Evolutionary conservation across 2,113 vertebrate species (phyloP).

Genomic region (Melanerpes aurifrons): DNA sequence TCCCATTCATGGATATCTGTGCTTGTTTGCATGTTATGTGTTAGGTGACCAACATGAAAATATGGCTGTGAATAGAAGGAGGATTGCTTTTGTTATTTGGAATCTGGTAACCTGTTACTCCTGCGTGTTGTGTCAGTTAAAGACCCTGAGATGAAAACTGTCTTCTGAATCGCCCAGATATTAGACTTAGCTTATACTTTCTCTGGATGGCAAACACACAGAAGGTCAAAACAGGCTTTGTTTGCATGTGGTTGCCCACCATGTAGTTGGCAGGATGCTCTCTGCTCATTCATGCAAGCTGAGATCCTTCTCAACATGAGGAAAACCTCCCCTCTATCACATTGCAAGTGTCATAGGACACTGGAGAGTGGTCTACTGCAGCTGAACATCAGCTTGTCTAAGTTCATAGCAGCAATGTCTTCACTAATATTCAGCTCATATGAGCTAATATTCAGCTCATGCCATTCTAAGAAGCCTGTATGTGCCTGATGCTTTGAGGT

Average conservation of each 20-base stretch:
- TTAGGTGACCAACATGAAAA: background rate
- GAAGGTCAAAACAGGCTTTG: background rate
- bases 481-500: background rate
- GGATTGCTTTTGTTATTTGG: background rate
- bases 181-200: background rate
- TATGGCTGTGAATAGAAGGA: background rate
- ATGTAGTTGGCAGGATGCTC: background rate
- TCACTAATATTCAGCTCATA: background rate
- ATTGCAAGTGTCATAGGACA: background rate
- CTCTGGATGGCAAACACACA: background rate
- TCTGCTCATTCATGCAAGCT: background rate
- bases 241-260: background rate
- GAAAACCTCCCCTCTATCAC: background rate
- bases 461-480: background rate
- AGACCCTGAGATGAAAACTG: background rate
- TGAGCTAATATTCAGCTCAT: background rate
- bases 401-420: background rate
- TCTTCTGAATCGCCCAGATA: background rate
- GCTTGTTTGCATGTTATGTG: background rate
- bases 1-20: background rate
- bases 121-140: background rate
- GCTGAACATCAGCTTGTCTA: background rate
- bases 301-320: background rate
- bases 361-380: background rate
- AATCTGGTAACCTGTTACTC: background rate